Base-by-base conservation (phyloP, 2,888 invertebrate species). In the Drosophila nr. medialis region DNA sequence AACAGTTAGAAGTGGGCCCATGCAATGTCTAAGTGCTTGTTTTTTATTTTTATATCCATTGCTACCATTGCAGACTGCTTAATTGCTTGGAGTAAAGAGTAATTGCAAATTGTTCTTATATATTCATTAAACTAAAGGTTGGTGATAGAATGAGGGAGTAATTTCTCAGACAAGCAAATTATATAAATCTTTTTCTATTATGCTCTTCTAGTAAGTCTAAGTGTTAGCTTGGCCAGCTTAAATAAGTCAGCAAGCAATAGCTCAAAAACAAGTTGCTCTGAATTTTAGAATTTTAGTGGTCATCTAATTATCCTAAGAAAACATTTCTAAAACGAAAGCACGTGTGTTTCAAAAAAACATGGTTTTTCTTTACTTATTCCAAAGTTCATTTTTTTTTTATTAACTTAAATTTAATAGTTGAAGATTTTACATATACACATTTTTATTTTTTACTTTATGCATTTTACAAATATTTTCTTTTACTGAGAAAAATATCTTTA, bases 21-120 rank as follows among this genome's bases (percentile, higher is more conserved):
- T 53, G 74, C 50, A 6, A 51, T 38, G 42, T 29, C 6, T 58
- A 40, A 58, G 54, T 34, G 56, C 13, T 38, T 15, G 8, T 40
- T 55, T 42, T 21, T 11, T 42, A 21, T 21, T 21, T 21, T 21
- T 5, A 40, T 10, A 53, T 24, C 24, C 1, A 10, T 7, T 10
- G 34, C 24, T 6, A 38, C 48, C 50, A 40, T 56, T 55, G 30
- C 34, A 45, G 40, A 56, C 56, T 49, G 72, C 48, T 51, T 71
- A 71, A 65, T 76, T 65, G 62, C 49, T 64, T 62, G 58, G 54
- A 61, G 53, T 64, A 64, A 79, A 68, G 60, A 60, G 76, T 59
- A 63, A 64, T 70, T 63, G 63, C 30, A 76, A 75, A 70, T 64
- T 49, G 53, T 56, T 38, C 51, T 63, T 40, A 24, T 27, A 54